Conservation (phyloP, 2,888 invertebrate species). For the Anodontia alba region DNA sequence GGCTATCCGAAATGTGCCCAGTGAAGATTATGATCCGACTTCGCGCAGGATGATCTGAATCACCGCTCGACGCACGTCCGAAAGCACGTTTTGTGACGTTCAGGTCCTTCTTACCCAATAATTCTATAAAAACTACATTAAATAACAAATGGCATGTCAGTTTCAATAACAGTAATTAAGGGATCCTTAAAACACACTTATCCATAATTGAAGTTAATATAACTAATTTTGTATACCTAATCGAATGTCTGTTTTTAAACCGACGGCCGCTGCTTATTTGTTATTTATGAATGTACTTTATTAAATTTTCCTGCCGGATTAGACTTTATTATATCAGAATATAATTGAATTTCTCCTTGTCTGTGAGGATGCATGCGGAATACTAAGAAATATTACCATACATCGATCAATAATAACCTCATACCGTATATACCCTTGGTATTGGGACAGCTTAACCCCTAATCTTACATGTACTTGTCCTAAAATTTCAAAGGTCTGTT, state of each 20-base stretch:
- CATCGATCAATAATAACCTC: neutral
- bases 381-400: constrained; percentile 1
- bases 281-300: constrained; percentile 66
- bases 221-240: constrained; percentile 67
- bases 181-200: constrained; percentile 62
- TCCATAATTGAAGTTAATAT: constrained; percentile 67
- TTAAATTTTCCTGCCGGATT: constrained; percentile 64
- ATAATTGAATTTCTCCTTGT: constrained; percentile 57
- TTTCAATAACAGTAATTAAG: constrained; percentile 56
- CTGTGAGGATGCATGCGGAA: constrained; percentile 38
- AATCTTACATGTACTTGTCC: no score
- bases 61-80: no score
- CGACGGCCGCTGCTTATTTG: constrained; percentile 58
- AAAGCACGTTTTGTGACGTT: no score
- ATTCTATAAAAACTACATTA: constrained; percentile 45
- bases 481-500: no score
- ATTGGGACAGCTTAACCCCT: no score
- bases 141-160: constrained; percentile 57
- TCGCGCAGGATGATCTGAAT: no score
- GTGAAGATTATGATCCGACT: no score
- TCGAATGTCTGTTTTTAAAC: constrained; percentile 61
- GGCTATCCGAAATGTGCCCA: no score
- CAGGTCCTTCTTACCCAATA: constrained; percentile 50
- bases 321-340: constrained; percentile 61
- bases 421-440: no score